Evolutionary conservation across 2,888 invertebrate species (phyloP), one percentile per base, ranked within the genome.

Genomic region (Hyles lineata): DNA sequence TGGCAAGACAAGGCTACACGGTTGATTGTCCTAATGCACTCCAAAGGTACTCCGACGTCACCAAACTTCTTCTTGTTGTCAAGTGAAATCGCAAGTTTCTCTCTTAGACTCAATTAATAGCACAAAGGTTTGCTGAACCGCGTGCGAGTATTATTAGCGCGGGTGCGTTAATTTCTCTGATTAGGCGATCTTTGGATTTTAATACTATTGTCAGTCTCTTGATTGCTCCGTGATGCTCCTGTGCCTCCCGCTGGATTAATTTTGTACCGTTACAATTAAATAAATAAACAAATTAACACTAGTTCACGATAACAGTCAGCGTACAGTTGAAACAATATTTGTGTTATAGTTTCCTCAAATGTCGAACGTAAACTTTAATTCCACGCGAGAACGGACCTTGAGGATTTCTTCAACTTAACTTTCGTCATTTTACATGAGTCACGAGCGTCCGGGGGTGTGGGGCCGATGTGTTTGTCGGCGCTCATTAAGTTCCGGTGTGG

Each of bases 401-500:
- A 82, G 74, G 79, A 85, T 84, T 87, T 87, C 85, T 94, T 94
- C 91, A 94, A 91, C 89, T 93, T 94, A 83, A 94, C 94, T 94
- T 93, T 94, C 92, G 94, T 91, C 94, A 94, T 94, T 92, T 92
- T 94, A 90, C 83, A 88, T 94, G 93, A 94, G 83, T 94, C 94
- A 94, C 91, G 78, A 84, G 76, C 79, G 76, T 79, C 76, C 77
- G 83, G 79, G 77, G 78, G 81, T 78, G 79, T 82, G 78, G 82
- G 67, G 67, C 67, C 81, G 82, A 85, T 83, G 83, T 82, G 80
- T 80, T 87, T 84, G 80, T 83, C 79, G 78, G 78, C 78, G 80
- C 83, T 85, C 89, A 91, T 90, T 76, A 78, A 83, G 84, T 88
- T 90, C 89, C 85, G 86, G 84, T 75, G 77, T 76, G 77, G 70